Percentiles rank a stretch among this genome's conserved stretches.
Evolutionary conservation across 2,888 invertebrate species (phyloP).

Genomic region (Polydrusus cervinus): DNA sequence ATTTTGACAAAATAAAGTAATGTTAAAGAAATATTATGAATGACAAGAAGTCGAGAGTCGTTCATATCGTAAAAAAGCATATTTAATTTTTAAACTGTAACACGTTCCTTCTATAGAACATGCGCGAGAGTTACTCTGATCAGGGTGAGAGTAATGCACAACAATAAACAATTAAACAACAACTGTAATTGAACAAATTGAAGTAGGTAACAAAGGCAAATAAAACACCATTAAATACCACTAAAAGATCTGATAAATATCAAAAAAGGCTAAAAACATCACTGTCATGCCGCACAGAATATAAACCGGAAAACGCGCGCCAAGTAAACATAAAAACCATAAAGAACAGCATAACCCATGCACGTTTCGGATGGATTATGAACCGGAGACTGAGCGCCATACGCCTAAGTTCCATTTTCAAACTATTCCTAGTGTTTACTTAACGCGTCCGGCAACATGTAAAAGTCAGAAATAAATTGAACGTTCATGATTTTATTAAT

Average conservation of each 20-base stretch:
- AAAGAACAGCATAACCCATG: slow-evolving; percentile 38
- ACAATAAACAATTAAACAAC: too few relatives aligned
- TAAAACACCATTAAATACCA: background rate
- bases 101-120: too few relatives aligned
- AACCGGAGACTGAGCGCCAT: slow-evolving; percentile 51
- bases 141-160: too few relatives aligned
- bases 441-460: slow-evolving; percentile 47
- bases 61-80: too few relatives aligned
- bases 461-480: slow-evolving; percentile 59
- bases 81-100: too few relatives aligned
- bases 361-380: slow-evolving; percentile 49
- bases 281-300: background rate
- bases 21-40: too few relatives aligned
- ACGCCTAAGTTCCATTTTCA: slow-evolving; percentile 52
- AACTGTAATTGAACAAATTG: too few relatives aligned
- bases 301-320: slow-evolving; percentile 19
- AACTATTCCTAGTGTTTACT: slow-evolving; percentile 55
- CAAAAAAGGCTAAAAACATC: slow-evolving; percentile 21
- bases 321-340: slow-evolving; percentile 35
- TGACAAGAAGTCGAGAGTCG: too few relatives aligned
- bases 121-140: too few relatives aligned
- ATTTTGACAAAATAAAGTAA: too few relatives aligned
- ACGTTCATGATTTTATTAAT: slow-evolving; percentile 57
- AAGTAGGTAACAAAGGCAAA: background rate
- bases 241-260: slow-evolving; percentile 1